Evolutionary conservation across 2,113 vertebrate species (phyloP).

Genomic region (Pangasianodon hypophthalmus): DNA sequence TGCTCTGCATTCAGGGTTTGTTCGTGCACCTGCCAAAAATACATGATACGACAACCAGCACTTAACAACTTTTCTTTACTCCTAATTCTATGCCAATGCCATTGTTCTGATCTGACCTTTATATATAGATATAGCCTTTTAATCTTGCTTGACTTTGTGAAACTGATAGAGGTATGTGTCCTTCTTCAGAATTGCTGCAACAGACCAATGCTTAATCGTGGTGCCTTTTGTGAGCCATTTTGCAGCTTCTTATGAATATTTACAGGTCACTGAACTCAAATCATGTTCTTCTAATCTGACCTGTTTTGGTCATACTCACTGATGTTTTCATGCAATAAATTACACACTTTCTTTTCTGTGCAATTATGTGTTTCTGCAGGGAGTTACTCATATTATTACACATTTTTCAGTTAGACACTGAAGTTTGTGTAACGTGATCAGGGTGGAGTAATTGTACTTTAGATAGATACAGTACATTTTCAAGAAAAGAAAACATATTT

Average conservation of each 20-base stretch:
- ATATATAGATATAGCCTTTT: neutral
- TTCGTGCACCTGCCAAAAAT: neutral
- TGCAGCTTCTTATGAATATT: constrained; percentile 12
- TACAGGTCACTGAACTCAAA: constrained; percentile 5
- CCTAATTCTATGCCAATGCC: neutral
- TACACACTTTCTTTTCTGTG: neutral
- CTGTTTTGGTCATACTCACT: neutral
- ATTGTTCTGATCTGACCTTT: neutral
- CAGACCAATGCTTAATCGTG: neutral
- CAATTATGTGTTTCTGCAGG: neutral
- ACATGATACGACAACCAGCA: neutral
- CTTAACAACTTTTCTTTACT: neutral
- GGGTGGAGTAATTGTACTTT: neutral
- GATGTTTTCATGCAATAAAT: neutral
- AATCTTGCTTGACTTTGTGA: neutral
- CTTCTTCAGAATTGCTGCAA: neutral
- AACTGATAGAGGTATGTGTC: neutral
- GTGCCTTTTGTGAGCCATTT: neutral
- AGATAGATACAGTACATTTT: too few relatives aligned
- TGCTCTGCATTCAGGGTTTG: neutral
- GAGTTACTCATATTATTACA: neutral
- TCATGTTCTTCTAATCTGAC: neutral
- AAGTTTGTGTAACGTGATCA: neutral
- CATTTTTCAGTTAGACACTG: neutral
- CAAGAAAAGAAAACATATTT: too few relatives aligned